Base-by-base conservation (phyloP, 2,888 invertebrate genomes). In the Cybosia mesomella region DNA sequence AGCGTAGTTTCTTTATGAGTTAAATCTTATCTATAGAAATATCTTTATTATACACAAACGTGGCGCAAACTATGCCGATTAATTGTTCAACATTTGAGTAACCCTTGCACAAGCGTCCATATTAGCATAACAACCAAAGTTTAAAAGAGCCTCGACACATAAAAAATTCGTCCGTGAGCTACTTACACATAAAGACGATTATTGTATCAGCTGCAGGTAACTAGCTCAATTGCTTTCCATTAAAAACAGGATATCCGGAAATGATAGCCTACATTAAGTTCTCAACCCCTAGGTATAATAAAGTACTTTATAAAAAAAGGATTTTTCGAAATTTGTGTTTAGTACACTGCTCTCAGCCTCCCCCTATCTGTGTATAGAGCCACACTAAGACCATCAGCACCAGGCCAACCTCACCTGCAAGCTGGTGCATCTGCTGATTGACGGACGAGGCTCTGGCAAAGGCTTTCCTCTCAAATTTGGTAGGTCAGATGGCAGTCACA, bases 21-120 rank as follows among this genome's bases (percentile, higher is more conserved):
- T 5, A 39, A 13, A 4, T 43, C 43, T 43, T 43, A 43, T 43
- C 18, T 43, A 18, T 43, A 43, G 43, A 43, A 43, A 43, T 43
- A 43, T 43, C 43, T 43, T 43, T 43, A 43, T 43, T 43, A 18
- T 43, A 18, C 43, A 60, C 8, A 60, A 60, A 60, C 15, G 39
- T 43, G 43, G 43, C 43, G 43, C 43, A 43, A 43, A 43, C 18
- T 43, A 43, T 43, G 5, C 28, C 28, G 28, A 28, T 28, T 28
- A 28, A 28, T 28, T 28, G 43, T 43, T 43, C 43, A 43, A 43
- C 18, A 43, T 43, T 28, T 43, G 43, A 5, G 43, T 43, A 43
- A 43, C 18, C 43, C 15, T 43, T 43, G 43, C 43, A 43, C 43
- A 43, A 43, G 43, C 43, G 43, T 7, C 18, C 43, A 18, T 43